Evolutionary conservation across 1,140 invertebrate species (phyloP).

Genomic region (Odontomachus brunneus): DNA sequence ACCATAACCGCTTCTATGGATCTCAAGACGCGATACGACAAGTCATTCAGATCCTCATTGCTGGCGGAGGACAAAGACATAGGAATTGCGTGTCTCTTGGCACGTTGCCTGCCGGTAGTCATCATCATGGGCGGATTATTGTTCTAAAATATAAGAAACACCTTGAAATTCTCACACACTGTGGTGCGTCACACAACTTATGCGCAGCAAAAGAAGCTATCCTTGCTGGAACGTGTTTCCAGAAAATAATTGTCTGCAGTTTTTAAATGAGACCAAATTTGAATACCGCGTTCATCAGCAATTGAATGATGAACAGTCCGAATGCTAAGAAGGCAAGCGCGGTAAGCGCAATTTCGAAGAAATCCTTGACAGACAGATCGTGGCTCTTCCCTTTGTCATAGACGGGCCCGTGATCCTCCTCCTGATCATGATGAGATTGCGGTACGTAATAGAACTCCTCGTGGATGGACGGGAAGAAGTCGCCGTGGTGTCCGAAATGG

Average conservation of each 20-base stretch:
- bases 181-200: background rate
- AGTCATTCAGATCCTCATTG: slow-evolving; percentile 85
- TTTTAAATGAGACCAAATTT: background rate
- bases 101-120: slow-evolving; percentile 67
- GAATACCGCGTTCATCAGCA: slow-evolving; percentile 87
- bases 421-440: slow-evolving; percentile 71
- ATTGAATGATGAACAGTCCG: slow-evolving; percentile 90
- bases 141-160: slow-evolving; percentile 16
- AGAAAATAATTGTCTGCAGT: background rate
- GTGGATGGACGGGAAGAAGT: slow-evolving; percentile 77
- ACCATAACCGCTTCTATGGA: slow-evolving; percentile 86
- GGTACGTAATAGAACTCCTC: slow-evolving; percentile 80
- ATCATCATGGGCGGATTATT: slow-evolving; percentile 62
- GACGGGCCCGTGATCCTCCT: slow-evolving; percentile 69
- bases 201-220: background rate
- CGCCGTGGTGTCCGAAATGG: slow-evolving; percentile 53
- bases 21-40: slow-evolving; percentile 85
- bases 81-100: slow-evolving; percentile 69
- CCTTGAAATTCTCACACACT: background rate
- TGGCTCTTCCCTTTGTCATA: slow-evolving; percentile 84
- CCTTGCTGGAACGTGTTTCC: background rate
- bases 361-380: slow-evolving; percentile 88
- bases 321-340: slow-evolving; percentile 92
- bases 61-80: slow-evolving; percentile 70
- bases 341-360: slow-evolving; percentile 92